Base-by-base conservation (phyloP, 2,113 vertebrate species). In the Lycaon pictus region DNA sequence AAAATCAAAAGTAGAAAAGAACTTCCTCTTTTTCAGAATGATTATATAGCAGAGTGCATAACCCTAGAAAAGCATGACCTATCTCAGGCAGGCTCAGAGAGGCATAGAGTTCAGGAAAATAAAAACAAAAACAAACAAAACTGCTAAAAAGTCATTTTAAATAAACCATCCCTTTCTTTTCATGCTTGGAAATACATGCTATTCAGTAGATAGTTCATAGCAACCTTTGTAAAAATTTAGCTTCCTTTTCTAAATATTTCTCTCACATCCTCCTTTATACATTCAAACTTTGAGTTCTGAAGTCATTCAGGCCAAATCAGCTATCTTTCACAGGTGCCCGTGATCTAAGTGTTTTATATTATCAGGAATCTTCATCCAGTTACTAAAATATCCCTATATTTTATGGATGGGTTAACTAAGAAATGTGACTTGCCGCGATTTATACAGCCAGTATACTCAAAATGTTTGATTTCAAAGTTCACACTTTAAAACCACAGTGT, bases 1-100 rank as follows among this genome's bases (percentile, higher is more conserved):
- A 96, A 80, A 95, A 60, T 32, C 10, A 60, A 32, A 94, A 81
- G 19, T 71, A 79, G 53, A 58, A 86, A 93, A 27, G 22, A 92
- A 67, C 9, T 69, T 48, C 53, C 32, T 85, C 29, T 92, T 83
- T 25, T 56, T 88, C 11, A 10, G 10, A 7, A 53, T 81, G 48
- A 77, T 92, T 74, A 25, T 3, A 7, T 10, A 58, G 17, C 25
- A 90, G 2, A 58, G 55, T 4, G 6, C 9, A 71, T 48, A 72
- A 56, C 6, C 55, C 88, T 92, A 65, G 77, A 22, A 43, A 79
- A 69, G 63, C 51, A 29, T 9, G 22, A 22, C 4, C 3, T 63
- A 4, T 22, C 43, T 25, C 5, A 5, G 56, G 86, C 19, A 72
- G 87, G 35, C 20, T 72, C 60, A 95, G 35, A 71, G 56, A 76